phyloP scores from a whole-genome alignment of 2,797 vertebrate genomes.

The Linurgus olivaceus region DNA sequence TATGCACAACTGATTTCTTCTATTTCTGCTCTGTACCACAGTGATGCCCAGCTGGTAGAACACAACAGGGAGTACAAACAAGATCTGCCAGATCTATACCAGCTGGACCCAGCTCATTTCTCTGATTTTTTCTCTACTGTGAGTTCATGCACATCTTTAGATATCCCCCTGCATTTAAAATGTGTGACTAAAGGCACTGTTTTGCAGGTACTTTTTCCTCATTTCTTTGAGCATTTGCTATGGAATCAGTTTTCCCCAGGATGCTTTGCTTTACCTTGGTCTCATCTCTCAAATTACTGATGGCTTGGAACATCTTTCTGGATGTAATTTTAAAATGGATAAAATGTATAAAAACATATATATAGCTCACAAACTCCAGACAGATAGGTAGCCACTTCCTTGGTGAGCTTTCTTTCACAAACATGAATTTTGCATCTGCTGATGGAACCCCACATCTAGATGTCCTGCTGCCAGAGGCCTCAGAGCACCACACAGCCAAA shows the following conservation, averaged over 20 bases:
- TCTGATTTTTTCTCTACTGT: neutral
- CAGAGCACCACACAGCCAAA: neutral
- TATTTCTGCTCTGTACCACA: neutral
- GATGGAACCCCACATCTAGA: neutral
- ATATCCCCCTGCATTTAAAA: neutral
- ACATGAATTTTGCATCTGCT: neutral
- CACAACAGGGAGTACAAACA: neutral
- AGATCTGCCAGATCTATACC: neutral
- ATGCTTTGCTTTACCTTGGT: neutral
- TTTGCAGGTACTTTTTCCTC: neutral
- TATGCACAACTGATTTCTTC: neutral
- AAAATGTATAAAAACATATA: neutral
- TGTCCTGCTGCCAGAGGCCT: neutral
- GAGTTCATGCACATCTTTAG: neutral
- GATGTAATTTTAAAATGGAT: neutral
- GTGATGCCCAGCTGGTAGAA: neutral
- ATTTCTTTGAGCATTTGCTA: neutral
- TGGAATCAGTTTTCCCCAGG: neutral
- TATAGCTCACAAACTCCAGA: neutral
- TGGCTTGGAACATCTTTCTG: neutral
- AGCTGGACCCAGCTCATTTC: neutral
- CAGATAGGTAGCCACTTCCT: neutral
- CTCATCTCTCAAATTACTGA: neutral
- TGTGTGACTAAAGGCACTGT: neutral
- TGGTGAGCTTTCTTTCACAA: neutral